Evolutionary conservation across 2,113 vertebrate species (phyloP).

Genomic region (Elanus axillaris): DNA sequence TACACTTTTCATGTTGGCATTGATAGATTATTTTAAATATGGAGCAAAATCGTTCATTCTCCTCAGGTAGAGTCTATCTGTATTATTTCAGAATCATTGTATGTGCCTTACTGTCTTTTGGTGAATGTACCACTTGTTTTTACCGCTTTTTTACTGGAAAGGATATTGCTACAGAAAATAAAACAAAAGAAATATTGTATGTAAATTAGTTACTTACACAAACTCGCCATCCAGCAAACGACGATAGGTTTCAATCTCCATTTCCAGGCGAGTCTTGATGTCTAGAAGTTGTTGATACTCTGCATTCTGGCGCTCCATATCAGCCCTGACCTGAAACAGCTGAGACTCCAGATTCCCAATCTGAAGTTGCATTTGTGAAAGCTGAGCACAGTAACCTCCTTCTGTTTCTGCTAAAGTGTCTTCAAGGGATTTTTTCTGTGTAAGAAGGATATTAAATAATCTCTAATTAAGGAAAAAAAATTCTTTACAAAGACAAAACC

Average conservation of each 20-base stretch:
- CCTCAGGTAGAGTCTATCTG: background rate
- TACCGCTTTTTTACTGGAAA: background rate
- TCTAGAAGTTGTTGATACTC: conserved; percentile 76
- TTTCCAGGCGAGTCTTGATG: conserved; percentile 76
- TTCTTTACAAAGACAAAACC: background rate
- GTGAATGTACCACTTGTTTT: background rate
- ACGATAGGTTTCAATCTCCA: conserved; percentile 80
- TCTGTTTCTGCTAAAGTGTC: conserved; percentile 74
- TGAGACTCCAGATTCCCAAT: conserved; percentile 72
- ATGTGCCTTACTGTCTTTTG: background rate
- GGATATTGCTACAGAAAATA: background rate
- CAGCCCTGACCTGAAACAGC: conserved; percentile 71
- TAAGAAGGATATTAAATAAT: background rate
- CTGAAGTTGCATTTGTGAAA: conserved; percentile 73
- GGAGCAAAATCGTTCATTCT: background rate
- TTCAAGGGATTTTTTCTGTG: conserved; percentile 78
- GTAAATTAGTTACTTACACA: conserved; percentile 37
- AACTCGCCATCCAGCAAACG: conserved; percentile 75
- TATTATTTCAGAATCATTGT: background rate
- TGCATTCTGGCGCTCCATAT: conserved; percentile 70
- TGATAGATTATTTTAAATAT: background rate
- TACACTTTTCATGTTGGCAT: background rate
- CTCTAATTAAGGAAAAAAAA: background rate
- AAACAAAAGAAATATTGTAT: background rate
- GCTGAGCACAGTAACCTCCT: conserved; percentile 69